Conservation (phyloP, 2,113 vertebrate genomes). For the Taurulus bubalis region DNA sequence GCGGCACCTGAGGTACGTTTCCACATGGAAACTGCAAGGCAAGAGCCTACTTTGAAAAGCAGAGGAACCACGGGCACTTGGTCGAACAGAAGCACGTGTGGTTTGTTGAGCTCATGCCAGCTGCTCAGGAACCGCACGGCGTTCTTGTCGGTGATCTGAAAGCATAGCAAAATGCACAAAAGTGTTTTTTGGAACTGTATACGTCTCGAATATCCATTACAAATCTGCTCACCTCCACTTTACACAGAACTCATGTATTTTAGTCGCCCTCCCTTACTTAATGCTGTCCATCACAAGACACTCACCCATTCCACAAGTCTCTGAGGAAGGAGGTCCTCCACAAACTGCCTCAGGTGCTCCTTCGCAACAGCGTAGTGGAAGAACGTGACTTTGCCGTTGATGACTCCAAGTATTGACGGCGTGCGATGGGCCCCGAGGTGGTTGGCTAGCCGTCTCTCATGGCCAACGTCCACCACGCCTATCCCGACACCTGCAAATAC, state of each 20-base stretch:
- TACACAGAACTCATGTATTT: background rate
- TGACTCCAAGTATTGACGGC: conserved; percentile 91
- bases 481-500: conserved; percentile 90
- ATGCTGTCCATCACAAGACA: background rate
- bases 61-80: conserved; percentile 88
- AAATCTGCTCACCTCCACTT: background rate
- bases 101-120: conserved; percentile 96
- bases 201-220: background rate
- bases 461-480: conserved; percentile 93
- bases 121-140: conserved; percentile 89
- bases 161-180: background rate
- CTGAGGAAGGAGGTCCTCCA: conserved; percentile 93
- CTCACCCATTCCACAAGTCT: conserved; percentile 92
- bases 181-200: background rate
- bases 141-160: conserved; percentile 94
- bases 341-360: conserved; percentile 92
- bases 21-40: background rate
- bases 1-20: background rate
- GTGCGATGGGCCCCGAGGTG: conserved; percentile 96
- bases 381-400: conserved; percentile 93
- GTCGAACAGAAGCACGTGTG: conserved; percentile 93
- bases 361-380: conserved; percentile 92
- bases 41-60: conserved; percentile 86
- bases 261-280: background rate
- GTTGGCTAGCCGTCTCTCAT: conserved; percentile 92